Evolutionary conservation across 1,140 invertebrate genomes (phyloP).

Genomic region (Drosophila rufa): DNA sequence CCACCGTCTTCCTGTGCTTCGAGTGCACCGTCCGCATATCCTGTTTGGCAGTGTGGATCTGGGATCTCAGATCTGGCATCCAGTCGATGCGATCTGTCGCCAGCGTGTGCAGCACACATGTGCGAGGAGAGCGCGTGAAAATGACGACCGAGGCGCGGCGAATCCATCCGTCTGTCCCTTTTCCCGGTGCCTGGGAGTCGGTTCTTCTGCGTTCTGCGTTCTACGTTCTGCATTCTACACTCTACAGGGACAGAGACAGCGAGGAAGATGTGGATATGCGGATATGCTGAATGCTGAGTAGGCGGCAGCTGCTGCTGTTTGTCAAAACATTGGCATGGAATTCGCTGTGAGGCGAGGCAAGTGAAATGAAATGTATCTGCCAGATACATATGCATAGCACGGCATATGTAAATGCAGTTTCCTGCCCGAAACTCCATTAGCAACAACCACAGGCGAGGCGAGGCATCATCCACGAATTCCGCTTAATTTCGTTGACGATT

Average conservation of each 20-base stretch:
- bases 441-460: constrained; percentile 26
- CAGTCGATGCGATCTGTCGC: constrained; percentile 50
- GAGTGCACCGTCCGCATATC: constrained; percentile 59
- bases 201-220: constrained; percentile 14
- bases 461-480: constrained; percentile 34
- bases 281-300: constrained; percentile 60
- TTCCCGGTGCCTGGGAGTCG: constrained; percentile 14
- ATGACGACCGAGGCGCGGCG: constrained; percentile 45
- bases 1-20: neutral
- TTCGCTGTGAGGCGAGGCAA: constrained; percentile 50
- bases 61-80: constrained; percentile 2
- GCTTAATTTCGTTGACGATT: constrained; percentile 64
- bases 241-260: neutral
- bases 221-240: constrained; percentile 12
- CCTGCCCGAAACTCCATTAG: constrained; percentile 55
- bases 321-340: constrained; percentile 61
- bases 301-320: constrained; percentile 64
- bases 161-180: constrained; percentile 15
- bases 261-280: constrained; percentile 30
- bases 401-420: constrained; percentile 56
- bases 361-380: constrained; percentile 66
- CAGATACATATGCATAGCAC: constrained; percentile 46
- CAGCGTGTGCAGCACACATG: constrained; percentile 58
- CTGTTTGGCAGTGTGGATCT: constrained; percentile 31
- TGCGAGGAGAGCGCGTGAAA: constrained; percentile 57